Percentiles rank a stretch among this genome's conserved stretches.
Evolutionary conservation across 2,797 vertebrate genomes (phyloP).

Genomic region (Trematomus bernacchii): DNA sequence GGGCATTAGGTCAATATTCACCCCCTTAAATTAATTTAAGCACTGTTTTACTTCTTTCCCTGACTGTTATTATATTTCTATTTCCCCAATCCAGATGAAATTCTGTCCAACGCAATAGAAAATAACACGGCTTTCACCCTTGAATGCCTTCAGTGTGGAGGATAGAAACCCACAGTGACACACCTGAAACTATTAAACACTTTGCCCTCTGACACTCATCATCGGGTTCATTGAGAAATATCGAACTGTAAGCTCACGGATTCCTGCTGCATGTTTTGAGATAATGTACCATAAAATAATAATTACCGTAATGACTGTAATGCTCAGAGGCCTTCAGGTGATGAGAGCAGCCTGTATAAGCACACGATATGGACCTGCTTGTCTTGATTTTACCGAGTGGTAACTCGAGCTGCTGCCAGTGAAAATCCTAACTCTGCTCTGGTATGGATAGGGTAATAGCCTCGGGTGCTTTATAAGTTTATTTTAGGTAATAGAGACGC

Average conservation of each 20-base stretch:
- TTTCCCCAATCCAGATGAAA: constrained; percentile 49
- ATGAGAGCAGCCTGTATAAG: constrained; percentile 81
- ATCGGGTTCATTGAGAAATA: constrained; percentile 40
- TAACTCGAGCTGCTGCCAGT: constrained; percentile 78
- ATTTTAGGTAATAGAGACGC: constrained; percentile 93
- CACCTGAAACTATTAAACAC: constrained; percentile 54
- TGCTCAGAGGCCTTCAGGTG: constrained; percentile 71
- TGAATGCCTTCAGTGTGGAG: constrained; percentile 38
- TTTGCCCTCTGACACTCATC: constrained; percentile 53
- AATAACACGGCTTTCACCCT: constrained; percentile 36
- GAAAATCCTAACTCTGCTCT: constrained; percentile 79
- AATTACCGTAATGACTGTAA: constrained; percentile 72
- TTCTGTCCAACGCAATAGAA: constrained; percentile 36
- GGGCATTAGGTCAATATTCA: constrained; percentile 35
- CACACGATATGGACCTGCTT: constrained; percentile 75
- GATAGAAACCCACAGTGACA: constrained; percentile 43
- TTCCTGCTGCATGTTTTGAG: constrained; percentile 63
- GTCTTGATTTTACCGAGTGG: constrained; percentile 77
- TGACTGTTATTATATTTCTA: constrained; percentile 49
- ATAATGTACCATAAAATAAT: constrained; percentile 77
- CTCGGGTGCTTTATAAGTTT: constrained; percentile 91
- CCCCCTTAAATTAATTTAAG: constrained; percentile 26
- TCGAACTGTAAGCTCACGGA: constrained; percentile 41
- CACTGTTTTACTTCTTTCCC: constrained; percentile 45
- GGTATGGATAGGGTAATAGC: constrained; percentile 89